Conservation (phyloP, 1,140 invertebrate species). For the Galleria mellonella region DNA sequence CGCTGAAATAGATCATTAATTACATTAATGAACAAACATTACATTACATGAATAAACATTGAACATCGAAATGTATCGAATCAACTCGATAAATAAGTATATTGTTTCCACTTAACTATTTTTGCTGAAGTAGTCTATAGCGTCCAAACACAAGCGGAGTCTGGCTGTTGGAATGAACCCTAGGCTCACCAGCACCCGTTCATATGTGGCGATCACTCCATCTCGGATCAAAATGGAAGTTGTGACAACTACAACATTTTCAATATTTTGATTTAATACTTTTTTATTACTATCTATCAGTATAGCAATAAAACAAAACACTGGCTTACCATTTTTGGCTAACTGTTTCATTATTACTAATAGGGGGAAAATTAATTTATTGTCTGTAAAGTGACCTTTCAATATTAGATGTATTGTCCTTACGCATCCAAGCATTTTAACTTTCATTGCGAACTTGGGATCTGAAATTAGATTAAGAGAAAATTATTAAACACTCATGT, state of each 20-base stretch:
- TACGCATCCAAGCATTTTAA: conserved; percentile 75
- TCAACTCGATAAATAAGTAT: background rate
- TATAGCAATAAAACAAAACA: background rate
- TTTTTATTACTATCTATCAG: background rate
- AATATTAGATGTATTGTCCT: conserved; percentile 78
- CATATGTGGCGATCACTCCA: conserved; percentile 77
- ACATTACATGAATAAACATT: too few relatives aligned
- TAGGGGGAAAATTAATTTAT: conserved; percentile 76
- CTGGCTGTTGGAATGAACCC: conserved; percentile 78
- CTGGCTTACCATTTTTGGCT: conserved; percentile 77
- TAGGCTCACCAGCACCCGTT: conserved; percentile 77
- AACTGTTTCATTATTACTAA: conserved; percentile 79
- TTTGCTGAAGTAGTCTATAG: conserved; percentile 79
- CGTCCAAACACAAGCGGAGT: conserved; percentile 77
- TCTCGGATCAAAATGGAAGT: conserved; percentile 78
- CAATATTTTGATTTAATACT: conserved; percentile 1
- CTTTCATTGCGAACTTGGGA: conserved; percentile 78
- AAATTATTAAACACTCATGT: background rate
- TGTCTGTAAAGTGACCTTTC: conserved; percentile 77
- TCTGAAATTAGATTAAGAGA: conserved; percentile 64
- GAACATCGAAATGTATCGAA: background rate
- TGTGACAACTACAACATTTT: conserved; percentile 72
- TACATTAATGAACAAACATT: conserved; percentile 9
- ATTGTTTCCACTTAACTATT: conserved; percentile 66
- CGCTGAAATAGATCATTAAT: conserved; percentile 10